phyloP scores from a whole-genome alignment of 2,888 invertebrate species.

The Hirtodrosophila histrioides region DNA sequence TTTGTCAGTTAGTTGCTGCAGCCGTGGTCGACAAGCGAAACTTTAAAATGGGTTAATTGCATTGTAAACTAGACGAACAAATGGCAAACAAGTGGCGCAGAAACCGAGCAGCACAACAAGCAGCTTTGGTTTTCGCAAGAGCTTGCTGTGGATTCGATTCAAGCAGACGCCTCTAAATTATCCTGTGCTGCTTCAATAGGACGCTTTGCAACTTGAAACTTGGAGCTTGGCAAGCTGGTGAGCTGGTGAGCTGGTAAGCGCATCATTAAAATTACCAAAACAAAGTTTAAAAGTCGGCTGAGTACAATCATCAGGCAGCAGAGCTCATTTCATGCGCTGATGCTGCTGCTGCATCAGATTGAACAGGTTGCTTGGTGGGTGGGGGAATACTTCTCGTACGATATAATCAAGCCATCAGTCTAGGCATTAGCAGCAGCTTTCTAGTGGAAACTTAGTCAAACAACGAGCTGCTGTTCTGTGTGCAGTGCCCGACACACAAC shows the following conservation, averaged over 20 bases:
- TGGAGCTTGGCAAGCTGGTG: not conserved
- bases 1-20: slow-evolving; percentile 66
- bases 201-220: slow-evolving; percentile 1
- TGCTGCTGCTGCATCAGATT: slow-evolving; percentile 30
- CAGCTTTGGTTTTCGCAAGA: slow-evolving; percentile 7
- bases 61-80: slow-evolving; percentile 77
- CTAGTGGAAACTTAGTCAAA: slow-evolving; percentile 4
- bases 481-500: too few species aligned
- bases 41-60: slow-evolving; percentile 79
- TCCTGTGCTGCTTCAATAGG: not conserved
- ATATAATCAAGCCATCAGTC: slow-evolving; percentile 27
- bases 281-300: slow-evolving; percentile 30
- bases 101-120: slow-evolving; percentile 43
- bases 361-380: not conserved
- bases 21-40: slow-evolving; percentile 67
- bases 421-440: slow-evolving; percentile 11
- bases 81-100: slow-evolving; percentile 70
- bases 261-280: slow-evolving; percentile 55
- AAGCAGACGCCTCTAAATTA: slow-evolving; percentile 12
- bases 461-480: not conserved
- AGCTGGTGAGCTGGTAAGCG: slow-evolving; percentile 32
- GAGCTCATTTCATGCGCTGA: slow-evolving; percentile 45
- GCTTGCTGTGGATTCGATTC: slow-evolving; percentile 44
- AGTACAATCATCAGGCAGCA: slow-evolving; percentile 20
- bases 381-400: not conserved